A percentile compares a stretch with the other conserved stretches of the same genome.
Conservation (phyloP, 2,113 vertebrate species). For the Ctenodactylus gundi region DNA sequence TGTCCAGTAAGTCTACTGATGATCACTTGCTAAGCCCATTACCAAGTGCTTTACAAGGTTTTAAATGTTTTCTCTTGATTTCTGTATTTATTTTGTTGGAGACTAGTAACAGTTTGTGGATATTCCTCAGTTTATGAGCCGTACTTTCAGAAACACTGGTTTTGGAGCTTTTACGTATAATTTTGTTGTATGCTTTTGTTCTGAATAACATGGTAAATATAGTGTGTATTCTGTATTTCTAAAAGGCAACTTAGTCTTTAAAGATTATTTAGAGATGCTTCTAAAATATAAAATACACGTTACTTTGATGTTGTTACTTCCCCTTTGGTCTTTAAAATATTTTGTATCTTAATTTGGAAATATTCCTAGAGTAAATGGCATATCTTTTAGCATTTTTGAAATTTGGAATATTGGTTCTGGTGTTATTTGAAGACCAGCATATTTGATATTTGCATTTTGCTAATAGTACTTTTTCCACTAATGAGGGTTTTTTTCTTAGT, state of each 20-base stretch:
- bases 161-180: background rate
- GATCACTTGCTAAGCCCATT: background rate
- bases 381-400: slow-evolving; percentile 37
- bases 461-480: slow-evolving; percentile 23
- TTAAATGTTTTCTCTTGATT: background rate
- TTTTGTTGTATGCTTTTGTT: slow-evolving; percentile 30
- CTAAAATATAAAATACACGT: background rate
- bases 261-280: background rate
- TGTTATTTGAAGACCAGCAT: background rate
- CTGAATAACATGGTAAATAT: background rate
- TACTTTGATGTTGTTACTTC: background rate
- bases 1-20: background rate
- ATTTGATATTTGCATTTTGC: slow-evolving; percentile 26
- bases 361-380: background rate
- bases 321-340: slow-evolving; percentile 18
- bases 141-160: background rate
- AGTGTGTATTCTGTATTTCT: slow-evolving; percentile 2
- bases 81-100: background rate
- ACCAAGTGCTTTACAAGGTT: background rate
- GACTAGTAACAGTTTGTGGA: background rate
- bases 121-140: background rate
- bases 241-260: background rate
- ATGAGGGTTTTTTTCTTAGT: slow-evolving; percentile 9
- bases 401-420: background rate
- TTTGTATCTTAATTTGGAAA: slow-evolving; percentile 33